Conservation (phyloP, 2,797 vertebrate species). For the Taeniopygia guttata region DNA sequence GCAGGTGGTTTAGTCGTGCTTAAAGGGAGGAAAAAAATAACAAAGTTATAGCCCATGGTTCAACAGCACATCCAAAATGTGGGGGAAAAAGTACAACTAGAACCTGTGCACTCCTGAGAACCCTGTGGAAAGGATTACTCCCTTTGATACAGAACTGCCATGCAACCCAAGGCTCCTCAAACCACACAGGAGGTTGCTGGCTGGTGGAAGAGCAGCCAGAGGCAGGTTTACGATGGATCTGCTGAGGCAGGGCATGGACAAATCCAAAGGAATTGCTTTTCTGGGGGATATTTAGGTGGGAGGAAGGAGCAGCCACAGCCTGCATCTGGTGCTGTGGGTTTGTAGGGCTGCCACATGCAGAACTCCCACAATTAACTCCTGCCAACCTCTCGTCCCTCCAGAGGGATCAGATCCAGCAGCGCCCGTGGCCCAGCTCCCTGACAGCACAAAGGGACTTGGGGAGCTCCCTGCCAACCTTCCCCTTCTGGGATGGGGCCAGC, state of each 20-base stretch:
- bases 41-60: background rate
- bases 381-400: background rate
- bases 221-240: background rate
- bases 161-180: background rate
- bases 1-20: background rate
- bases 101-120: background rate
- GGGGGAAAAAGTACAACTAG: fast-evolving
- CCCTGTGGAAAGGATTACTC: fast-evolving
- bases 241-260: fast-evolving
- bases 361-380: background rate
- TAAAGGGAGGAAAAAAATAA: fast-evolving
- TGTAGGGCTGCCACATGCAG: background rate
- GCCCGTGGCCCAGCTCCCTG: background rate
- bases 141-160: background rate
- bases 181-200: fast-evolving
- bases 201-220: background rate
- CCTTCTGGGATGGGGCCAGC: background rate
- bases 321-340: background rate
- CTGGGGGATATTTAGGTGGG: background rate
- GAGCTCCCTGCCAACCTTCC: background rate
- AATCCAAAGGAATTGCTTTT: background rate
- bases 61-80: background rate
- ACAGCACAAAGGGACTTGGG: fast-evolving
- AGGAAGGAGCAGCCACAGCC: background rate
- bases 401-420: background rate